Conservation (phyloP, 2,113 vertebrate species). For the Lasiurus cinereus region DNA sequence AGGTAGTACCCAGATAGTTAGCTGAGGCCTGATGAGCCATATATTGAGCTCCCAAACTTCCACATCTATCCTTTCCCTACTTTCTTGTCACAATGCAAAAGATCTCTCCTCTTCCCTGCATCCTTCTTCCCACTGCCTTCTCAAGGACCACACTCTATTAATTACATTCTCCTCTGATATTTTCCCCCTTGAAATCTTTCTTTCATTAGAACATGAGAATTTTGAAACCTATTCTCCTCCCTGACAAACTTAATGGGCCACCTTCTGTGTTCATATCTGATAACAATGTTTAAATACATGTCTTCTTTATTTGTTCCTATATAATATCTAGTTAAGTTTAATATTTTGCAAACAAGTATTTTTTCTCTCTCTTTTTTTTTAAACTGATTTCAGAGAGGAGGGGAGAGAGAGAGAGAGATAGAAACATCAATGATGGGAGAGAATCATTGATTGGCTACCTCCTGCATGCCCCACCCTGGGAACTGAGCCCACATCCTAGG, state of each 20-base stretch:
- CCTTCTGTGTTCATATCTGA: neutral
- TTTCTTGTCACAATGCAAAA: neutral
- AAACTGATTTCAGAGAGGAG: too few relatives aligned
- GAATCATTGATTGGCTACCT: too few relatives aligned
- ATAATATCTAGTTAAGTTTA: neutral
- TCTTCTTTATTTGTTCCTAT: neutral
- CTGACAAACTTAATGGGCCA: neutral
- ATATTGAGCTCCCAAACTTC: accelerated
- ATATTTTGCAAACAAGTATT: neutral
- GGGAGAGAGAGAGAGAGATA: too few relatives aligned
- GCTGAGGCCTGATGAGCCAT: neutral
- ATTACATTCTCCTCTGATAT: neutral
- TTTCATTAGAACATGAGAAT: neutral
- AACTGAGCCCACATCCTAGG: too few relatives aligned
- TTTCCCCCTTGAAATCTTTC: neutral
- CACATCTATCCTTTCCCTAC: neutral
- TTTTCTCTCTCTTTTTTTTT: neutral
- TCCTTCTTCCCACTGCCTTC: neutral
- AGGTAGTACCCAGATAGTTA: neutral
- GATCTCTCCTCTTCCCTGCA: neutral
- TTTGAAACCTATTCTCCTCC: neutral
- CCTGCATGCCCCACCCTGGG: too few relatives aligned
- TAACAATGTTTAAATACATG: neutral
- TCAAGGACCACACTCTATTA: neutral
- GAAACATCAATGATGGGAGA: too few relatives aligned